Base-by-base conservation (phyloP, 2,113 vertebrate species). In the Tragelaphus scriptus region DNA sequence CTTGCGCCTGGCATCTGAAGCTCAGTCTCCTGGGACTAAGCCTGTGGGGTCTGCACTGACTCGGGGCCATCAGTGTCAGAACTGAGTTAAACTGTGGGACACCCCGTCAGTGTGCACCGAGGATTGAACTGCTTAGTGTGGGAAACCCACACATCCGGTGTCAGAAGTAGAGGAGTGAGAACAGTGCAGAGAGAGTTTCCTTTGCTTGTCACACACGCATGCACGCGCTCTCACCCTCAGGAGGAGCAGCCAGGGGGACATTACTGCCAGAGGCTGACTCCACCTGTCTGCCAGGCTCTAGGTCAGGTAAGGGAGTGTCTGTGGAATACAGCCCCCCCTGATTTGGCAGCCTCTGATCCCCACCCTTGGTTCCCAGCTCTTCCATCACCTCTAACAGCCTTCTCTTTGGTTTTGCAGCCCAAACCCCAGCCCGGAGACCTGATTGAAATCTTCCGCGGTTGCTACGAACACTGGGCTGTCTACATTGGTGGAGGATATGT, bases 381-480 rank as follows among this genome's bases (percentile, higher is more conserved):
- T 1, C 0, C 23, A 0, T 19, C 4, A 1, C 85, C 21, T 40
- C n/a, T 93, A 51, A 96, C 49, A 13, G 30, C 26, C 15, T 3
- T 79, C 58, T 94, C 97, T 47, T 91, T 95, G 84, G 23, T 65
- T 82, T 97, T 94, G n/a, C 95, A 99, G 98, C 84, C 63, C 0
- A 90, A 98, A 28, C 99, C 99, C 36, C 88, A 99, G n/a, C 97
- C 44, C 9, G 99, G 99, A 32, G 99, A 99, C 98, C 94, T 99
- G 97, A 99, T 99, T 3, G 99, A 99, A 97, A 99, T 99, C 94
- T 98, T 98, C 92, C 98, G 99, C 36, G 97, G 98, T 28, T 26
- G 93, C 9, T 99, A 99, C 95, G 98, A 98, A 49, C 99, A 99
- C 97, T 99, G 99, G 99, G 99, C 98, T 21, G 86, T 99, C 84